Conservation (phyloP, 53 echinoderm and acorn worm species). For the Zoroaster sp. region DNA sequence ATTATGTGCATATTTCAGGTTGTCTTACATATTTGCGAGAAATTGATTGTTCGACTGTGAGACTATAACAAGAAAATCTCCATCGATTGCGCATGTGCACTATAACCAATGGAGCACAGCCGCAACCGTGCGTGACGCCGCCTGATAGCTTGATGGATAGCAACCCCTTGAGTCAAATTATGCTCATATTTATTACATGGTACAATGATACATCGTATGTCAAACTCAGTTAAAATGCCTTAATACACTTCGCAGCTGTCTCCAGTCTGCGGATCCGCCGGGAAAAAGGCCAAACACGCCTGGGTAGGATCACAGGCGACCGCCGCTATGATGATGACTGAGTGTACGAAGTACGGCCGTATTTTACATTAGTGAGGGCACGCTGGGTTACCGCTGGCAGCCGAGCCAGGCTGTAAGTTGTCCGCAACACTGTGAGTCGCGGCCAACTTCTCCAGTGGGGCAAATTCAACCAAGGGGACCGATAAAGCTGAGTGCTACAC, state of each 20-base stretch:
- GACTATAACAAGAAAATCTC: not conserved
- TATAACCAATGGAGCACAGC: not conserved
- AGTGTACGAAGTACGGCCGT: slow-evolving; percentile 8
- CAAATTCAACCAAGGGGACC: not conserved
- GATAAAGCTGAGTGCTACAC: not conserved
- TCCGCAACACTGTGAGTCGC: not conserved
- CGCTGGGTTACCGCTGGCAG: slow-evolving; percentile 2
- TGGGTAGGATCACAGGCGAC: slow-evolving; percentile 20
- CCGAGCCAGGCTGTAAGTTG: not conserved
- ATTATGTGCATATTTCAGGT: not conserved
- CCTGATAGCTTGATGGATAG: slow-evolving; percentile 46
- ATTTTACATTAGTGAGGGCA: slow-evolving; percentile 43
- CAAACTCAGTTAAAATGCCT: slow-evolving; percentile 71
- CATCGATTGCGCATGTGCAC: slow-evolving; percentile 5
- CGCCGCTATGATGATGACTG: slow-evolving; percentile 32
- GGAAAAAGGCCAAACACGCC: slow-evolving; percentile 26
- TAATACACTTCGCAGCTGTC: slow-evolving; percentile 63
- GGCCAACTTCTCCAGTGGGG: not conserved
- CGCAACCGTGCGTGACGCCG: slow-evolving; percentile 26
- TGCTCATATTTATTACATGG: slow-evolving; percentile 69
- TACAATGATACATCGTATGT: slow-evolving; percentile 74
- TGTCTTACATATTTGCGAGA: not conserved
- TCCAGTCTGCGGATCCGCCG: not conserved
- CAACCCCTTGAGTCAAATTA: slow-evolving; percentile 67
- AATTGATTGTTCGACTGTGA: not conserved